Conservation (phyloP, 2,888 invertebrate species). For the Apamea monoglypha region DNA sequence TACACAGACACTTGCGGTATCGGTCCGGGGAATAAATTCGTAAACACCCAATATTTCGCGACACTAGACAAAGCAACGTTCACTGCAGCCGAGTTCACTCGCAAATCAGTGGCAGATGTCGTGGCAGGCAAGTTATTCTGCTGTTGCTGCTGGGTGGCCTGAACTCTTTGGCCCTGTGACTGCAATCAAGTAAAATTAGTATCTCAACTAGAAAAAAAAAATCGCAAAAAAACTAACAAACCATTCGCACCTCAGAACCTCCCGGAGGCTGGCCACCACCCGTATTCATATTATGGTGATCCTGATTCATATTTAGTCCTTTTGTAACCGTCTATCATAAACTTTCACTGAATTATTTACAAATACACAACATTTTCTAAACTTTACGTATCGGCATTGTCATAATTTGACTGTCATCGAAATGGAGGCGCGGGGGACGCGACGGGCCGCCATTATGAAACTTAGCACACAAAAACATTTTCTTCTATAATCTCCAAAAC, state of each 20-base stretch:
- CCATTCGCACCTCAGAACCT: conserved; percentile 88
- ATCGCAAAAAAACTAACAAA: conserved; percentile 71
- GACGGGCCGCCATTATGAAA: conserved; percentile 92
- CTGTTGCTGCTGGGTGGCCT: conserved; percentile 83
- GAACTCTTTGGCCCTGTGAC: conserved; percentile 84
- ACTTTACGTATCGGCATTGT: conserved; percentile 88
- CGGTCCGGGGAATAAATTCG: conserved; percentile 94
- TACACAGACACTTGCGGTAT: conserved; percentile 94
- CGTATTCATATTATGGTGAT: conserved; percentile 90
- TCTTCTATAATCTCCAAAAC: conserved; percentile 67
- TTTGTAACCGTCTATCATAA: conserved; percentile 69
- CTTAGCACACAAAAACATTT: conserved; percentile 90
- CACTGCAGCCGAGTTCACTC: conserved; percentile 92
- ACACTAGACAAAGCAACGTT: conserved; percentile 94
- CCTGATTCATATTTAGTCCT: conserved; percentile 87
- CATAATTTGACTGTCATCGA: conserved; percentile 92
- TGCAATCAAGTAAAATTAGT: conserved; percentile 78
- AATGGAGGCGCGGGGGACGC: conserved; percentile 92
- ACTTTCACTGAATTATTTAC: conserved; percentile 80
- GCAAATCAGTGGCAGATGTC: conserved; percentile 91
- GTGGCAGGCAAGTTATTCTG: conserved; percentile 86
- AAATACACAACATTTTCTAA: conserved; percentile 85
- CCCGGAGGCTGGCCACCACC: conserved; percentile 91
- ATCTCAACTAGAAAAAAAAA: conserved; percentile 68
- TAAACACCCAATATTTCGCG: conserved; percentile 96